Base-by-base conservation (phyloP, 2,888 invertebrate genomes). In the Trimorus sp. region DNA sequence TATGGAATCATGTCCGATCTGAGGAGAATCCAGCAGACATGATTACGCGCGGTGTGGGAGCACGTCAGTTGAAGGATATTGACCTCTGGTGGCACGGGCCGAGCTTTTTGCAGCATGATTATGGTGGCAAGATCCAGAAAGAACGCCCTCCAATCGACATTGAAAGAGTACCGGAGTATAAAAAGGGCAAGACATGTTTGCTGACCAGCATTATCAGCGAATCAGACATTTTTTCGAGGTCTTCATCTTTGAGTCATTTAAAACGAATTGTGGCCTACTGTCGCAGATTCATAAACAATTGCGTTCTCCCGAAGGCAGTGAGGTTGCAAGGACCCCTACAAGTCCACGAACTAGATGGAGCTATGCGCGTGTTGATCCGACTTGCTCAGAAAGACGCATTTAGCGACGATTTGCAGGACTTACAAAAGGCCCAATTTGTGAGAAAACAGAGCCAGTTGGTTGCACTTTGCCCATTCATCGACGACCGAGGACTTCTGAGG, bases 1-100 rank as follows among this genome's bases (percentile, higher is more conserved):
- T n/a, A 0, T 85, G 80, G 83, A 26, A 62, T 2, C 83, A 84
- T 42, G 74, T 82, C 4, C 26, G 66, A 9, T 69, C 83, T 0
- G 15, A 59, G 7, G 81, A 83, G 6, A 62, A 62, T 12, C 62
- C 62, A 8, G 62, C 62, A 0, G 48, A 62, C 37, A 58, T 68
- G 1, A 54, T 68, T 7, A 54, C 37, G 7, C 54, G 68, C 2
- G 68, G 68, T 0, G 42, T 54, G 15, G 26, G 26, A 11, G 68
- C 53, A 14, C 12, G 42, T 3, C 12, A 40, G n/a, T 36, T 70
- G 9, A 4, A 15, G 2, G 1, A 7, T 7, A 48, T 40, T 26
- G 15, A 56, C 14, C 9, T 71, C 0, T 78, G 78, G 36, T 63
- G 42, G 48, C 7, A 48, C 36, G 62, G 62, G 11, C 62, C 48